Evolutionary conservation across 2,797 vertebrate genomes (phyloP), one percentile per base, ranked within the genome.

Genomic region (Cuculus canorus): DNA sequence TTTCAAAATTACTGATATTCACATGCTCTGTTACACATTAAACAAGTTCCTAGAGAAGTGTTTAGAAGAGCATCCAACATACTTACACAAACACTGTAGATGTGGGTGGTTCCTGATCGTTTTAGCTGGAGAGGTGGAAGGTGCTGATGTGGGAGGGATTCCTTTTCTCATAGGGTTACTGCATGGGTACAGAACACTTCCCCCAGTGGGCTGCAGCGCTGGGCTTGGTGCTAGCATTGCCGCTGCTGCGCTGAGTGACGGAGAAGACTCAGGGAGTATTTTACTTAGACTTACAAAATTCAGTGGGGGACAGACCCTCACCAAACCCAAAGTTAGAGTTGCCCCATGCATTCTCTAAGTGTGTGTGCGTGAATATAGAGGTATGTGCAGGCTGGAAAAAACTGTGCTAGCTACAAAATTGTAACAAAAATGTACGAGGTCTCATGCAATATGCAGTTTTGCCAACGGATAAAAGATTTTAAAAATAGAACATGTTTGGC

Each of bases 401-500:
- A 45, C 45, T 18, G 43, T 17, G 43, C 43, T 17, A 45, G 12
- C 28, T 81, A 69, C 28, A 81, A 56, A 79, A 88, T 15, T 56
- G 11, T 77, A 70, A 64, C 84, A 33, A 32, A 73, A 17, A 60
- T 86, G 79, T 64, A 82, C 77, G 75, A 90, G 10, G 37, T 47
- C 57, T 90, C 60, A 64, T 82, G 71, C 56, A 94, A 82, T 24
- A 77, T 27, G 43, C 56, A 54, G 18, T 59, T 90, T 77, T 90
- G 45, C 43, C 90, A 88, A 3, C 61, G 73, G 47, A 85, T 90
- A 82, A 86, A 96, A 81, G 89, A 86, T 91, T 90, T 88, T 56
- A 96, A 96, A 47, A 96, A 96, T 88, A 93, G 96, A 95, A 32
- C 64, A 79, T 1, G 1, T 84, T 90, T 97, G 94, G 87, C 90